These are phyloP conservation scores for Sylvietta virens DNA, from an alignment of 2,113 vertebrate genomes.

Conservation along the genomic window DNA sequence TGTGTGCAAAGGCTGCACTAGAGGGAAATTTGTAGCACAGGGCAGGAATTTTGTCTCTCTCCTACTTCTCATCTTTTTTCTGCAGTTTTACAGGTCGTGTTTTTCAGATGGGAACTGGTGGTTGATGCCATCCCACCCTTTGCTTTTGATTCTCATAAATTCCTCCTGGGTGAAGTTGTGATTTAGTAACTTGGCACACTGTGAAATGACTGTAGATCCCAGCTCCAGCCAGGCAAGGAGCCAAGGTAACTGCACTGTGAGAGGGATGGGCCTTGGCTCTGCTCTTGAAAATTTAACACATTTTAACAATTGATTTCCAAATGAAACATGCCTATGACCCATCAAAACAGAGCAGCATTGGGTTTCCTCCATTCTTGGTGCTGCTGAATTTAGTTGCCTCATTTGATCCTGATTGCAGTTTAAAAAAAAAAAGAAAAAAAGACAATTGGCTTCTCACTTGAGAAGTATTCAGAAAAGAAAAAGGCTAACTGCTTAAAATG, in stretches of 20 bases:
- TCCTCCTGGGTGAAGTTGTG: neutral
- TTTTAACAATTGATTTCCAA: slow-evolving; percentile 11
- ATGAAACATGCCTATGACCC: neutral
- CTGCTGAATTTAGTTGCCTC: neutral
- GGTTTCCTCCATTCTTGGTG: neutral
- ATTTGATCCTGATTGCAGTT: neutral
- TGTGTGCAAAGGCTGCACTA: neutral
- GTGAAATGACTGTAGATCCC: slow-evolving; percentile 7
- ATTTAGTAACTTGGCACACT: neutral
- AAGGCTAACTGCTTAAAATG: neutral
- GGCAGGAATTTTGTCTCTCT: neutral
- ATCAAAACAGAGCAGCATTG: neutral
- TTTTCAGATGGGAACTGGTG: neutral
- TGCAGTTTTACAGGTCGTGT: neutral
- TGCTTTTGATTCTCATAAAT: neutral
- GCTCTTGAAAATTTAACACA: neutral
- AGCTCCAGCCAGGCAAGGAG: neutral
- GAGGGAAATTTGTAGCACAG: neutral
- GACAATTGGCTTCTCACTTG: neutral
- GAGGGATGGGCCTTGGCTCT: neutral
- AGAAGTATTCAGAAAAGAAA: neutral
- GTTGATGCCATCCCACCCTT: neutral
- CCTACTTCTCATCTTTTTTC: neutral
- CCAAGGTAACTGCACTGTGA: neutral
- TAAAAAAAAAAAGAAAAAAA: neutral